Evolutionary conservation across 2,797 vertebrate species (phyloP).

Genomic region (Takifugu rubripes): DNA sequence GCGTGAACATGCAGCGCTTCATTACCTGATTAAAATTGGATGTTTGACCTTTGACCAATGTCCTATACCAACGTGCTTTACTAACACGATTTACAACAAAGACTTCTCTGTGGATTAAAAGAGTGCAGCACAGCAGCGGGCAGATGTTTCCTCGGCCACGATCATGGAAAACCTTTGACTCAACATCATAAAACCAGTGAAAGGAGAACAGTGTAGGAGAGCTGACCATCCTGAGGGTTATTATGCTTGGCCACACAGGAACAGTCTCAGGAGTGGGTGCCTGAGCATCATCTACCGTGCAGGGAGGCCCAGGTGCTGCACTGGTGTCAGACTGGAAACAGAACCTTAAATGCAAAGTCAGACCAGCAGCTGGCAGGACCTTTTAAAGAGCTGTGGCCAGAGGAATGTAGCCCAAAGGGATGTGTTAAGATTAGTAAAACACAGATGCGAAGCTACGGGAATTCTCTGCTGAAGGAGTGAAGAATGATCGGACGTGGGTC

Average conservation of each 20-base stretch:
- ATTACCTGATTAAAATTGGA: background rate
- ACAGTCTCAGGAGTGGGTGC: constrained; percentile 45
- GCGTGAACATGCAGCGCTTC: background rate
- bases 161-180: constrained; percentile 54
- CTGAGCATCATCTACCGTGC: constrained; percentile 60
- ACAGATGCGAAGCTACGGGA: too few species aligned
- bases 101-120: constrained; percentile 14
- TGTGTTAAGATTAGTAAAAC: background rate
- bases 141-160: constrained; percentile 30
- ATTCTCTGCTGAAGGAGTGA: too few species aligned
- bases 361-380: constrained; percentile 36
- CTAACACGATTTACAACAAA: constrained; percentile 16
- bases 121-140: constrained; percentile 9
- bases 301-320: constrained; percentile 68
- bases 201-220: constrained; percentile 40
- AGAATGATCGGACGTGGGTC: too few species aligned
- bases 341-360: constrained; percentile 48
- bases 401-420: too few species aligned
- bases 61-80: background rate
- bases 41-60: background rate
- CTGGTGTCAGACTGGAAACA: constrained; percentile 60
- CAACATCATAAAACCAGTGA: constrained; percentile 48
- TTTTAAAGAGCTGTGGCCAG: constrained; percentile 31
- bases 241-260: constrained; percentile 68
- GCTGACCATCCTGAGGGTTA: constrained; percentile 49